Evolutionary conservation across 2,888 invertebrate genomes (phyloP), one percentile per base, ranked within the genome.

Genomic region (Charanyca ferruginea): DNA sequence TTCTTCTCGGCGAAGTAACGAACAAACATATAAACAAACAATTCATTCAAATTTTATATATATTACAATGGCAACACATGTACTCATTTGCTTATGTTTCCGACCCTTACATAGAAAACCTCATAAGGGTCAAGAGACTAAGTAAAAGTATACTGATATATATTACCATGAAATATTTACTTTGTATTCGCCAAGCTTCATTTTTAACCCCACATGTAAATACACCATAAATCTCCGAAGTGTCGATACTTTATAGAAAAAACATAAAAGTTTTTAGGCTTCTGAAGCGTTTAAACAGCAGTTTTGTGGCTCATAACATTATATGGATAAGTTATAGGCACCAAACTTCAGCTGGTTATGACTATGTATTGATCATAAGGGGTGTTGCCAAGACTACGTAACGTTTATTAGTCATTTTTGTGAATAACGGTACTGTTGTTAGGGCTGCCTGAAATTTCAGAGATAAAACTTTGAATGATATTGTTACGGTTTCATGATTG

Each of bases 361-460:
- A 49, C 68, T 22, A 54, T 41, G 66, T 74, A 81, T 81, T 74
- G 80, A 79, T 79, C 79, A 81, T 83, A 80, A 62, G 60, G 77
- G 79, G 78, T 80, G 84, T 76, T 82, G 80, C 77, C 77, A 83
- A 78, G 71, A 76, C 65, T 75, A 79, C 79, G 79, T 73, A 73
- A 66, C 74, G 61, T 81, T 85, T 85, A 85, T 85, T 81, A 82
- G 79, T 66, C 52, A 77, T 83, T 79, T 73, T 80, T 78, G 74
- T 73, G 66, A 75, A 72, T 73, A 77, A 85, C 66, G 61, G 62
- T 32, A 32, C 48, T 69, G 49, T 63, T 66, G 57, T 66, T 61
- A 74, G 73, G 76, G 66, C 42, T 76, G 71, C 13, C 66, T 25
- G 35, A 32, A 20, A 25, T 48, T 42, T n/a, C 44, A 20, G 16